phyloP scores from a whole-genome alignment of 2,113 vertebrate genomes.

The Indicator maculatus region DNA sequence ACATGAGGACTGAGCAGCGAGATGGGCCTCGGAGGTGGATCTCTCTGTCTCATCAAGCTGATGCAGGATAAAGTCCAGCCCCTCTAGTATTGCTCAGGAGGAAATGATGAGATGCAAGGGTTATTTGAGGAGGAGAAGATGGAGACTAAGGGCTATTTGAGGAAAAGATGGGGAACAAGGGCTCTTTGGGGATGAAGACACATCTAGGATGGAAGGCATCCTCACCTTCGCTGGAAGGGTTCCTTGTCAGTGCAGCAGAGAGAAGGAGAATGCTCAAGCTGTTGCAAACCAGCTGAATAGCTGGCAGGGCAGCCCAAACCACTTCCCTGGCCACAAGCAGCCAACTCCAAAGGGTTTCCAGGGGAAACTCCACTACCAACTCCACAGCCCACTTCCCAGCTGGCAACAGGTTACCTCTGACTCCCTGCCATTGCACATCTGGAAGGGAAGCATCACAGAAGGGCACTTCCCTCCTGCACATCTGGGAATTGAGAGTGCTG shows the following conservation, averaged over 20 bases:
- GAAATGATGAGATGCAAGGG: neutral
- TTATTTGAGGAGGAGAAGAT: neutral
- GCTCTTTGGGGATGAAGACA: neutral
- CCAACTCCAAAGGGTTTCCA: constrained; percentile 37
- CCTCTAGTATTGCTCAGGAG: neutral
- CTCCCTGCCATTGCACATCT: constrained; percentile 40
- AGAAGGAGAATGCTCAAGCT: neutral
- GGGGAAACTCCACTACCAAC: constrained; percentile 19
- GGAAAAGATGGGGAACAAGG: neutral
- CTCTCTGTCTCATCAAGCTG: neutral
- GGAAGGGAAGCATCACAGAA: constrained; percentile 24
- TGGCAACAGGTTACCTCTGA: neutral
- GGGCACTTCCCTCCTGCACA: constrained; percentile 7
- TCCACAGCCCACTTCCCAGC: constrained; percentile 2
- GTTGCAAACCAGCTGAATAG: neutral
- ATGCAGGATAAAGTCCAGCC: neutral
- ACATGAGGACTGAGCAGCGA: neutral
- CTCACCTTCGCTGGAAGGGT: neutral
- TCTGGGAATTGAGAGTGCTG: neutral
- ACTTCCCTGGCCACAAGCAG: neutral
- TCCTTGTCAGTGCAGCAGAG: neutral
- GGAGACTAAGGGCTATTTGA: neutral
- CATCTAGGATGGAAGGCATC: neutral
- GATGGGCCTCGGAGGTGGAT: neutral
- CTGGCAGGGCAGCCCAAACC: constrained; percentile 6